Evolutionary conservation across 2,113 vertebrate species (phyloP).

Genomic region (Ammodytes marinus): DNA sequence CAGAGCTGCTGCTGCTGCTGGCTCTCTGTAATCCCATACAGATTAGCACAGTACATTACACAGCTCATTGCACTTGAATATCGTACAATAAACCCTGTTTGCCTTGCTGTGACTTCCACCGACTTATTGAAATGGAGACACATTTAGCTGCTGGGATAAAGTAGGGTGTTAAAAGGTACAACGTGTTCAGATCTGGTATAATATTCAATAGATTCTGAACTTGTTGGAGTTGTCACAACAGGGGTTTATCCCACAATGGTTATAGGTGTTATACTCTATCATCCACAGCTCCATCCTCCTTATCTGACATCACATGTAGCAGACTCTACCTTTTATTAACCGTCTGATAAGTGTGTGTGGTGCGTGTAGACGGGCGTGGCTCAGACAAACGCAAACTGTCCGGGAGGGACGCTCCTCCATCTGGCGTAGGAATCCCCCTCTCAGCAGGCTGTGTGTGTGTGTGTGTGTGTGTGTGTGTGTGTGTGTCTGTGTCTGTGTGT

Average conservation of each 20-base stretch:
- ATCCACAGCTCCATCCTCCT: background rate
- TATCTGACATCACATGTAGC: background rate
- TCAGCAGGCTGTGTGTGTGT: slow-evolving; percentile 56
- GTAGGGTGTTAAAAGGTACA: background rate
- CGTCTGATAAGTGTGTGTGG: slow-evolving; percentile 38
- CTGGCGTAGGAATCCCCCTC: slow-evolving; percentile 81
- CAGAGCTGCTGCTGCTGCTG: slow-evolving; percentile 27
- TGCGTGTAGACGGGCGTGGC: slow-evolving; percentile 65
- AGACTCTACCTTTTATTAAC: slow-evolving; percentile 47
- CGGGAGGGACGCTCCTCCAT: slow-evolving; percentile 81
- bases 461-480: slow-evolving; percentile 20
- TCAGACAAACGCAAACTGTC: slow-evolving; percentile 70
- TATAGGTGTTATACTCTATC: background rate
- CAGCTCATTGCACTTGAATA: slow-evolving; percentile 57
- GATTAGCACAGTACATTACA: slow-evolving; percentile 67
- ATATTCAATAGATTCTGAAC: background rate
- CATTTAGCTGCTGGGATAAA: background rate
- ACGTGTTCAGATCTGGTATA: background rate
- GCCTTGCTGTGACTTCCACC: slow-evolving; percentile 39
- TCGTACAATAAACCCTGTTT: slow-evolving; percentile 33
- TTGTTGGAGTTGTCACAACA: background rate
- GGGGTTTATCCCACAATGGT: background rate
- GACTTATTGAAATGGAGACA: background rate
- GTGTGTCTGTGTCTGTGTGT: slow-evolving; percentile 5
- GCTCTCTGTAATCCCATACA: slow-evolving; percentile 60